Percentiles rank a stretch among this genome's conserved stretches.
These are phyloP conservation scores for Trialeurodes vaporariorum DNA, from an alignment of 1,140 invertebrate genomes.

Conservation along the genomic window DNA sequence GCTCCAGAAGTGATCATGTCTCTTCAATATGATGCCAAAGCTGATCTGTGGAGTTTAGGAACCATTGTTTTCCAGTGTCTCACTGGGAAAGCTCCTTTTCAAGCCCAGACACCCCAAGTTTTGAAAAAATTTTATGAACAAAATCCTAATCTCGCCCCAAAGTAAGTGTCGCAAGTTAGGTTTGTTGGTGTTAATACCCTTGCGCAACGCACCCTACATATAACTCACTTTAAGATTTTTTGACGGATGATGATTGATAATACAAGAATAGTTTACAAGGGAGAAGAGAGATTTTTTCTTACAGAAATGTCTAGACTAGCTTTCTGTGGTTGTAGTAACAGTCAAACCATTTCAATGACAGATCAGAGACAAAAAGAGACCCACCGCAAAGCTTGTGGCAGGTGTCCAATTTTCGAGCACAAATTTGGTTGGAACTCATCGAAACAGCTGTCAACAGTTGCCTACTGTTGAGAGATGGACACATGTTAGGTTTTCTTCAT, in stretches of 20 bases:
- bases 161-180: conserved; percentile 64
- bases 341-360: too few relatives aligned
- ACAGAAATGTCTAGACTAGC: too few relatives aligned
- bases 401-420: too few relatives aligned
- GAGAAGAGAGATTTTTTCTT: conserved; percentile 2
- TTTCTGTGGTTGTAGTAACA: too few relatives aligned
- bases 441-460: too few relatives aligned
- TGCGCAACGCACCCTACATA: background rate
- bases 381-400: too few relatives aligned
- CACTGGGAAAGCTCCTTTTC: conserved; percentile 96
- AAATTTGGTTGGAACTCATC: too few relatives aligned
- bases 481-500: too few relatives aligned
- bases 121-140: conserved; percentile 96
- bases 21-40: conserved; percentile 95
- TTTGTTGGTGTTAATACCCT: conserved; percentile 6
- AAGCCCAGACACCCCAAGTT: conserved; percentile 95
- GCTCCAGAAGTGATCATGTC: conserved; percentile 99
- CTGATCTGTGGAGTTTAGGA: conserved; percentile 96
- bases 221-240: conserved; percentile 4
- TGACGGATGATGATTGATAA: background rate
- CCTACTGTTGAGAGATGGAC: too few relatives aligned
- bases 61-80: conserved; percentile 99
- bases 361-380: too few relatives aligned
- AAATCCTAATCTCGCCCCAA: conserved; percentile 86
- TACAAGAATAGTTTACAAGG: conserved; percentile 3